Base-by-base conservation (phyloP, 2,797 vertebrate species). In the Sebastes minor region DNA sequence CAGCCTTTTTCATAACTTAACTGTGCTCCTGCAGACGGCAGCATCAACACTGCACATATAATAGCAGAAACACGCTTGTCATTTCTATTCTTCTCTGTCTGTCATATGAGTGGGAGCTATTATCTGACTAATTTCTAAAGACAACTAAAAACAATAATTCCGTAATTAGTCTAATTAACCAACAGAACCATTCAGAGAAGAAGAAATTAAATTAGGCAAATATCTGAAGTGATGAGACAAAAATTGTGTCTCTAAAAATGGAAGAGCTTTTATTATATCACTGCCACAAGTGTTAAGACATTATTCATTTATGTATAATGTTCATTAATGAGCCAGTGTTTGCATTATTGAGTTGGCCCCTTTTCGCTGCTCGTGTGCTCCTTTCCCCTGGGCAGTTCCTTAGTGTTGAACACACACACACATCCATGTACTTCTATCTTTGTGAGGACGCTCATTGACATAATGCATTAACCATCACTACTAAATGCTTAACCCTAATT, bases 341-440 rank as follows among this genome's bases (percentile, higher is more conserved):
- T 93, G 90, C 91, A 91, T 94, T 94, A 93, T 92, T 92, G 83
- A 93, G 86, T 84, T 90, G 73, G 74, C 73, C 83, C 81, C 83
- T 84, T 87, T 89, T 88, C 42, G 18, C 82, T 84, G 72, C 74
- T 88, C 85, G 81, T 86, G 80, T 86, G 79, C 87, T 70, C 78
- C 57, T 87, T 81, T 81, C 86, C 82, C 82, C 73, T 81, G 66
- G 74, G 88, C 86, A 81, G 57, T 80, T 86, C 67, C 77, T 82
- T 76, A 73, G 59, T 80, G 96, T 97, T 78, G 12, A 28, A n/a
- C 4, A 70, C 81, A n/a, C 68, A 55, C 76, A 57, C 74, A 72
- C 63, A 35, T 20, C 27, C 30, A 28, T 22, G 49, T 32, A 35
- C 61, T 63, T 63, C 13, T 63, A 16, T 38, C 61, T 23, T 23